These are phyloP conservation scores for Chrosomus eos DNA, from an alignment of 2,797 vertebrate genomes.

Conservation along the genomic window DNA sequence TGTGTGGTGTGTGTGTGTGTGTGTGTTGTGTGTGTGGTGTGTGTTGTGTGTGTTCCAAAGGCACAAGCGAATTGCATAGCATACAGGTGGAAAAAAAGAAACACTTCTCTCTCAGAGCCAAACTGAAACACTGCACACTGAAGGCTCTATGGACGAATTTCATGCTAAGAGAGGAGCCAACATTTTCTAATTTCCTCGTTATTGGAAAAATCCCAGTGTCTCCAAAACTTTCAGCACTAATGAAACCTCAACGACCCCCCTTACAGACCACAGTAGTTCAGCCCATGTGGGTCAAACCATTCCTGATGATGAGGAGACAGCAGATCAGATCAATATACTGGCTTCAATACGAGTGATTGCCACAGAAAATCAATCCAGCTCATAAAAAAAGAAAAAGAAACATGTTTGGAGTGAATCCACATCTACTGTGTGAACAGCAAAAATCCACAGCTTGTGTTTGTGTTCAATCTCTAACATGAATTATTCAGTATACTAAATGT, in stretches of 20 bases:
- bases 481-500: too few species aligned
- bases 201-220: background rate
- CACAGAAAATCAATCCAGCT: background rate
- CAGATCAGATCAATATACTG: background rate
- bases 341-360: background rate
- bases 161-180: background rate
- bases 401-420: background rate
- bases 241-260: background rate
- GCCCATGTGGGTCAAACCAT: background rate
- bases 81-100: constrained; percentile 13
- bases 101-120: background rate
- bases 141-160: background rate
- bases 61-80: constrained; percentile 1
- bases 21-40: too few species aligned
- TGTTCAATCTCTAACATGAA: background rate
- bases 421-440: background rate
- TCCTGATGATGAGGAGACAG: background rate
- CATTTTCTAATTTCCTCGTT: background rate
- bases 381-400: background rate
- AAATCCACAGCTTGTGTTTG: background rate
- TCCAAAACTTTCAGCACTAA: background rate
- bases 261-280: background rate
- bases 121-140: background rate
- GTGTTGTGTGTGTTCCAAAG: background rate
- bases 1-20: background rate